Evolutionary conservation across 2,113 vertebrate genomes (phyloP).

Genomic region (Aptenodytes forsteri): DNA sequence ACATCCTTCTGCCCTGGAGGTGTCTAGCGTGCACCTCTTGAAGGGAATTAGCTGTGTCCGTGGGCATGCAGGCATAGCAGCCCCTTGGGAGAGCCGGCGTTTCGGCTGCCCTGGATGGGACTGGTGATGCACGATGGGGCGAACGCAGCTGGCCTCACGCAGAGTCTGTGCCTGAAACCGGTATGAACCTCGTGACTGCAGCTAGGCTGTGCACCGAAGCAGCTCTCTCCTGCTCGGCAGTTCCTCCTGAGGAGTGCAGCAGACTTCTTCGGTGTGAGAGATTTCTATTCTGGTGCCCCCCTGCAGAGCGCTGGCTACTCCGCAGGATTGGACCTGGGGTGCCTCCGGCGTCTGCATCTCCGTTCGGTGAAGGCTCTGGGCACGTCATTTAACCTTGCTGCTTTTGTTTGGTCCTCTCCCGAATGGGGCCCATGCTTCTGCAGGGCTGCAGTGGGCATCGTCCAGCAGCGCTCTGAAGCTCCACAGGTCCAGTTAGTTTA

Average conservation of each 20-base stretch:
- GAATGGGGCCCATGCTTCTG: not conserved
- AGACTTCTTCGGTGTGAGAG: not conserved
- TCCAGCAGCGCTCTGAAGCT: not conserved
- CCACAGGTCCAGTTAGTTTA: not conserved
- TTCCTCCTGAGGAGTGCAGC: not conserved
- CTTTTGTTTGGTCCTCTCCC: not conserved
- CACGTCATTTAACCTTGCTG: not conserved
- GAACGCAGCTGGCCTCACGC: not conserved
- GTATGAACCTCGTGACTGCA: accelerated
- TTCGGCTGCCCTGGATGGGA: not conserved
- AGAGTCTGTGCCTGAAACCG: not conserved
- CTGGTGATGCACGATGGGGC: not conserved
- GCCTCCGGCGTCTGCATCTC: not conserved
- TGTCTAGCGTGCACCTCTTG: not conserved
- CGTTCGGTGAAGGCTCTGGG: accelerated
- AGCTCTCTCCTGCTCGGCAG: not conserved
- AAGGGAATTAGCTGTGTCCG: not conserved
- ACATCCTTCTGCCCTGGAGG: not conserved
- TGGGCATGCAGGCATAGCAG: not conserved
- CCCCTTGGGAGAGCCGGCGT: not conserved
- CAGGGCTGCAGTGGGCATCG: not conserved
- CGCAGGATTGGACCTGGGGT: not conserved
- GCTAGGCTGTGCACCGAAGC: accelerated
- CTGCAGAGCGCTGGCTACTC: not conserved
- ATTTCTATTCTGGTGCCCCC: not conserved